Conservation (phyloP, 2,113 vertebrate genomes). For the Lampris megalopsis region DNA sequence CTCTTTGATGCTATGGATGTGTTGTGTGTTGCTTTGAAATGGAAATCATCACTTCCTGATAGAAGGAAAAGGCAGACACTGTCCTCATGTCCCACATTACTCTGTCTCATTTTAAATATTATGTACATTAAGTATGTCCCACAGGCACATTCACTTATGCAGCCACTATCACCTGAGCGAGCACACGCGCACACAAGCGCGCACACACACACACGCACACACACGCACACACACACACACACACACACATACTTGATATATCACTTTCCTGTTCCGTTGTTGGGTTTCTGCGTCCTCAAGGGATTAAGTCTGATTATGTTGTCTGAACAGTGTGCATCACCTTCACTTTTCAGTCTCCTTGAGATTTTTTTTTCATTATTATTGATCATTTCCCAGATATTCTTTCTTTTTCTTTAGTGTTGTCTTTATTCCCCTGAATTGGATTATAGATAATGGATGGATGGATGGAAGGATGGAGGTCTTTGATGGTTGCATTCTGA, state of each 20-base stretch:
- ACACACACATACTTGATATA: background rate
- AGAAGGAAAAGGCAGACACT: background rate
- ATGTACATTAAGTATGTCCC: too few species aligned
- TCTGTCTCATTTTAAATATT: background rate
- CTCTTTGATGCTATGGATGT: conserved; percentile 41
- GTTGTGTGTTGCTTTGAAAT: conserved; percentile 12
- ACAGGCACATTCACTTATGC: background rate
- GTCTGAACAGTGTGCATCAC: conserved; percentile 1
- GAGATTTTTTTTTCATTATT: too few species aligned
- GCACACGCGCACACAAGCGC: background rate
- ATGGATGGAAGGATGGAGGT: too few species aligned
- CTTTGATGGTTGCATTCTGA: too few species aligned
- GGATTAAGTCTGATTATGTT: background rate
- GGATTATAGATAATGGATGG: too few species aligned
- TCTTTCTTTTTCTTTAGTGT: too few species aligned
- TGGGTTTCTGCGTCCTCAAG: background rate
- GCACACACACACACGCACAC: conserved; percentile 1
- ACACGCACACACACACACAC: conserved; percentile 5
- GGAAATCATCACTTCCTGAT: conserved; percentile 20
- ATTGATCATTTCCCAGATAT: too few species aligned
- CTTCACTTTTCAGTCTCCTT: too few species aligned
- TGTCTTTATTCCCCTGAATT: too few species aligned
- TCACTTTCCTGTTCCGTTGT: too few species aligned
- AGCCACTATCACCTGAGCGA: background rate
- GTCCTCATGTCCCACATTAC: background rate